Base-by-base conservation (phyloP, 2,888 invertebrate genomes). In the Gymnocheta viridis region DNA sequence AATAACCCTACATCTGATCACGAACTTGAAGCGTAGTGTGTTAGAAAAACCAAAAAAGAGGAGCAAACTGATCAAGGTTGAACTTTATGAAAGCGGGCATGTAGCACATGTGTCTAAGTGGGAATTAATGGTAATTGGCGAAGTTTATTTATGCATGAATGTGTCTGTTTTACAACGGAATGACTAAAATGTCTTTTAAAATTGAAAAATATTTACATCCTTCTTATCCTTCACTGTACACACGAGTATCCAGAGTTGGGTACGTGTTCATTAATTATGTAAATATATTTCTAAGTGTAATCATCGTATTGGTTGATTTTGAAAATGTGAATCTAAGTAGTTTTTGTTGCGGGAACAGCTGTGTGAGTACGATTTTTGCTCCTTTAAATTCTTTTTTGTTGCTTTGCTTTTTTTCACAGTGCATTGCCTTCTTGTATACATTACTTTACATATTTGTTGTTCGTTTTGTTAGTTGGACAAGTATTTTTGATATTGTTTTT, bases 61-160 rank as follows among this genome's bases (percentile, higher is more conserved):
- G 19, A 22, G 27, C 5, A 24, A 56, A 32, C 29, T n/a, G n/a
- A 41, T 29, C 35, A 35, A 27, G 54, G 60, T 62, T 54, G n/a
- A 54, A 70, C 29, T 62, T 69, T 60, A 62, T 41, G 54, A 66
- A 66, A 66, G 54, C 74, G 74, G 54, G 56, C 56, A 56, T 41
- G 74, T 66, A 58, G 64, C 76, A 81, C 62, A 76, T 69, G 62
- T 81, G 54, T 69, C 69, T 64, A 69, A 81, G 76, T 82, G 82
- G 38, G 76, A 82, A 82, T 82, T 76, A 82, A 82, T 70, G 64
- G 82, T 76, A 74, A 81, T 69, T 81, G 69, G 67, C 67, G 32
- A 62, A 54, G 29, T 72, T 51, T 56, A 54, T 76, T 49, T 76
- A 35, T 70, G 60, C 60, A 64, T 44, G 69, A 12, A 69, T 54